Evolutionary conservation across 1,140 invertebrate genomes (phyloP), one percentile per base, ranked within the genome.

Genomic region (Apis cerana): DNA sequence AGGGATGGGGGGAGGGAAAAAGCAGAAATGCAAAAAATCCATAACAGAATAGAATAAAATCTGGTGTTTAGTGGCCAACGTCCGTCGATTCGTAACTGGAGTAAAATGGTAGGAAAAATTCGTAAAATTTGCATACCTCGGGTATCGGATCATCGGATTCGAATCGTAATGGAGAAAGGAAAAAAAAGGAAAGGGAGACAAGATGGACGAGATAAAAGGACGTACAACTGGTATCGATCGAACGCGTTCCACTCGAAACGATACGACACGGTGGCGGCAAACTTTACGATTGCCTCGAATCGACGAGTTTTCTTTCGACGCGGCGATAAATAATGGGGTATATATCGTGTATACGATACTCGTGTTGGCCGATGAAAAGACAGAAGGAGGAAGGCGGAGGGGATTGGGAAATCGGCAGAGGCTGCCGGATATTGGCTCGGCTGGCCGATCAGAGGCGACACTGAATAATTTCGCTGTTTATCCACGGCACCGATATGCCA

Each of bases 381-480:
- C 10, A 52, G 15, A 8, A 23, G 10, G 17, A 12, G 17, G 11
- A 52, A 10, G 64, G 19, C 9, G 59, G 3, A 8, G 56, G 7
- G 17, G 3, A 15, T 8, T 23, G 19, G 10, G 65, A 69, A 76
- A 69, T 82, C 74, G 74, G 27, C 27, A 11, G 56, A 69, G 27
- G 33, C 48, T 61, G 74, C 50, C 65, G 80, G 80, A 77, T 82
- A 77, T 82, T 62, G 80, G 54, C 19, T 48, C 23, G 72, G 17
- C 19, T 17, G 23, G 23, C 19, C 27, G 79, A 59, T 56, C 61
- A 56, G 33, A 75, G 43, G 52, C 62, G 79, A 81, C 79, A 81
- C 71, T 81, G 79, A 81, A 81, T 81, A 81, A 81, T 81, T 81
- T 75, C 62, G 62, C 79, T 81, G 79, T 75, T 81, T 81, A 81